Evolutionary conservation across 2,797 vertebrate species (phyloP).

Genomic region (Alfaro cultratus): DNA sequence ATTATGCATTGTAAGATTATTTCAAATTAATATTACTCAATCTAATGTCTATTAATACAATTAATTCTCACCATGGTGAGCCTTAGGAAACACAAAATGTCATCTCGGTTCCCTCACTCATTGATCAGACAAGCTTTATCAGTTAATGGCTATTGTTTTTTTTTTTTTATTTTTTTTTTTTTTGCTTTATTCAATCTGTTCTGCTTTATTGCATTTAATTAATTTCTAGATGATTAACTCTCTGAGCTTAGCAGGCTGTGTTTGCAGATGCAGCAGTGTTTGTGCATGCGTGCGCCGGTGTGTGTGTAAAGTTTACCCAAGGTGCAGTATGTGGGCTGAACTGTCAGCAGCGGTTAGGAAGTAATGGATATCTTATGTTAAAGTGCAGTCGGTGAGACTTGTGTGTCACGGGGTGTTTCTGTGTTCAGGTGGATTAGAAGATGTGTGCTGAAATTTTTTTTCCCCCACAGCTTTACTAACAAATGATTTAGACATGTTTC

Average conservation of each 20-base stretch:
- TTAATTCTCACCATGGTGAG: background rate
- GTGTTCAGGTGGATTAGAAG: background rate
- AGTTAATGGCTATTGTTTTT: background rate
- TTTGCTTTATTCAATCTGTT: slow-evolving; percentile 79
- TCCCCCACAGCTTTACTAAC: background rate
- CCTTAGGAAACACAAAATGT: background rate
- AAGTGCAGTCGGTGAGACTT: background rate
- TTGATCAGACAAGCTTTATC: slow-evolving; percentile 3
- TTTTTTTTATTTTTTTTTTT: slow-evolving; percentile 61
- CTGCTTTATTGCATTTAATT: slow-evolving; percentile 86
- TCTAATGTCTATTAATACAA: background rate
- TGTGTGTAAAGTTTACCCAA: background rate
- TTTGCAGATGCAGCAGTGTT: slow-evolving; percentile 35
- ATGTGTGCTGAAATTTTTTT: background rate
- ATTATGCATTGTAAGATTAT: background rate
- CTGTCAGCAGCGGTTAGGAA: background rate
- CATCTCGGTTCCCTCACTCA: background rate
- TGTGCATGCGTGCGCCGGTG: background rate
- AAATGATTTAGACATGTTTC: background rate
- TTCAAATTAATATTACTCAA: background rate
- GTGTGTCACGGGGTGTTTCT: background rate
- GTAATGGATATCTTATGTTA: background rate
- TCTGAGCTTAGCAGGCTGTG: slow-evolving; percentile 36
- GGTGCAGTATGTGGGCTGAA: background rate
- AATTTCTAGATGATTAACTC: slow-evolving; percentile 81